Evolutionary conservation across 2,113 vertebrate species (phyloP), one percentile per base, ranked within the genome.

Genomic region (Nycticryphes semicollaris): DNA sequence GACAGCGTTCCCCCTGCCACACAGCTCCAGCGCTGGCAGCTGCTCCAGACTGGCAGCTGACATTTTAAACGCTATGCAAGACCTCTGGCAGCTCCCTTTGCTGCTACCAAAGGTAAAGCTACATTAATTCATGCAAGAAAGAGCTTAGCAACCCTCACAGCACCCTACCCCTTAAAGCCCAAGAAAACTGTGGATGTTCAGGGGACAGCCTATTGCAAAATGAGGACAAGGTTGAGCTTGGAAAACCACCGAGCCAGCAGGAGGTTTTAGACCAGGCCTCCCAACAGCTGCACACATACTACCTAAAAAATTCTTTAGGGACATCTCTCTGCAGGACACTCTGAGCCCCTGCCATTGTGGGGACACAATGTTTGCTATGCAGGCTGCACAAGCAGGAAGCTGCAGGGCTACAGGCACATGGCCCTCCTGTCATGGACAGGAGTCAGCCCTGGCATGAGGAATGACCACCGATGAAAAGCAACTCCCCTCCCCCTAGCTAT

Each of bases 71-170:
- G 50, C 89, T 85, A 48, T 54, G 47, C 9, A 67, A 92, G 75
- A 90, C 28, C 45, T 89, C 94, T 93, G 84, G 80, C 92, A 91
- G 80, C 76, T 76, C 69, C 59, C 66, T 66, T 76, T 47, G 87
- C 89, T 95, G 57, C 77, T 92, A 89, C 73, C 69, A 95, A 87
- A 96, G 84, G 86, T 89, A 85, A 96, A 94, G 45, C 57, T 79
- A 82, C 74, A 57, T 33, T 68, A 81, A 93, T 72, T 84, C 25
- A 48, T 35, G 39, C 73, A 94, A 84, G 43, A 81, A 84, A 66
- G 19, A 80, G 33, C 31, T 54, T 53, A 64, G 51, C 39, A 70
- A 78, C 4, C 7, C 56, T 33, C 47, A 31, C 5, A 72, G 70
- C 4, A 85, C 37, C 31, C 60, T 9, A 62, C 48, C 33, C 72